Evolutionary conservation across 2,888 invertebrate species (phyloP).

Genomic region (Euclidia mi): DNA sequence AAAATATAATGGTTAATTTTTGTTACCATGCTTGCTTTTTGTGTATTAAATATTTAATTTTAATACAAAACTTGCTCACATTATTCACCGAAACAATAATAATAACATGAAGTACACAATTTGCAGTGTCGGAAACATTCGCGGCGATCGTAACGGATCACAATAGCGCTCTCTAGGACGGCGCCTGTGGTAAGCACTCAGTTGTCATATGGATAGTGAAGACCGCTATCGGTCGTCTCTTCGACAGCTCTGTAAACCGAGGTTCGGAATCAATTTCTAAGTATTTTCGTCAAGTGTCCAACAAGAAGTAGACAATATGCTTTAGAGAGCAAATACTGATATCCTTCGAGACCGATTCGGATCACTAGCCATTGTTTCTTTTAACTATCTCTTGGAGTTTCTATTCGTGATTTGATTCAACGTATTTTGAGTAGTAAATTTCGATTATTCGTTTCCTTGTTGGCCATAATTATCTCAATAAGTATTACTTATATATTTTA

Average conservation of each 20-base stretch:
- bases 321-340: slow-evolving; percentile 54
- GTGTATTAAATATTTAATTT: neutral
- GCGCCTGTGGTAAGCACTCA: slow-evolving; percentile 59
- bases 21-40: neutral
- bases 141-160: slow-evolving; percentile 33
- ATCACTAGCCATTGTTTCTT: slow-evolving; percentile 34
- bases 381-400: slow-evolving; percentile 24
- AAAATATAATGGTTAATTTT: slow-evolving; percentile 8
- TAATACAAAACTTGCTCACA: neutral
- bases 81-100: slow-evolving; percentile 11
- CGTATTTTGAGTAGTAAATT: slow-evolving; percentile 1
- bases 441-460: no score
- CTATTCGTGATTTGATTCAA: neutral
- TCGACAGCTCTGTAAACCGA: slow-evolving; percentile 82
- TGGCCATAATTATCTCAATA: no score
- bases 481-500: no score
- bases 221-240: slow-evolving; percentile 68
- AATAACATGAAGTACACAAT: slow-evolving; percentile 35
- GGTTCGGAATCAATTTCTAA: slow-evolving; percentile 69
- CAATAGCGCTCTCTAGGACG: slow-evolving; percentile 47
- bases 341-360: slow-evolving; percentile 42
- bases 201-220: slow-evolving; percentile 65
- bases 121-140: slow-evolving; percentile 42
- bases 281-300: slow-evolving; percentile 68
- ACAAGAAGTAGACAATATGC: slow-evolving; percentile 56